These are phyloP conservation scores for Ciconia nigra DNA, from an alignment of 2,797 vertebrate genomes.

Conservation along the genomic window DNA sequence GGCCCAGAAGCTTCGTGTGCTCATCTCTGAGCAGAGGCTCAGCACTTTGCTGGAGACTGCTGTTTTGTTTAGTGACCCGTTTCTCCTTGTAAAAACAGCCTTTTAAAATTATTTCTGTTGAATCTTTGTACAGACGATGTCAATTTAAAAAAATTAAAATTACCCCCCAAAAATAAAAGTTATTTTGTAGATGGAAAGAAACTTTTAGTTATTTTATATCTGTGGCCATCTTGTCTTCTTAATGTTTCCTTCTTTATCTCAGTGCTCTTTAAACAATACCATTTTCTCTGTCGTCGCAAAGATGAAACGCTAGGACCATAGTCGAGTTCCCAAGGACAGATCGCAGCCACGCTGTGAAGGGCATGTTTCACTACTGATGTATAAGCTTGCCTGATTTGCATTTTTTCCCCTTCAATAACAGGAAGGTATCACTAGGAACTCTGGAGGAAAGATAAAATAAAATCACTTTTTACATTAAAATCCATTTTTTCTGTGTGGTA, in stretches of 20 bases:
- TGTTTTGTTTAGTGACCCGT: background rate
- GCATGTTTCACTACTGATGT: conserved; percentile 65
- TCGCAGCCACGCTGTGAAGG: conserved; percentile 47
- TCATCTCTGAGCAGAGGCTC: background rate
- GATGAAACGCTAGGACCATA: background rate
- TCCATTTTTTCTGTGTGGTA: background rate
- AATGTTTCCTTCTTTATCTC: background rate
- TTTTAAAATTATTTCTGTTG: conserved; percentile 65
- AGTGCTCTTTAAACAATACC: background rate
- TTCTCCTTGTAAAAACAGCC: conserved; percentile 15
- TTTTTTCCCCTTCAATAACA: conserved; percentile 15
- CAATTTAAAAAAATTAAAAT: conserved; percentile 6
- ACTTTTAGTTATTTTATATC: conserved; percentile 89
- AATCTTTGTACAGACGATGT: conserved; percentile 85
- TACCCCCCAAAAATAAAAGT: background rate
- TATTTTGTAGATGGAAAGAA: conserved; percentile 90
- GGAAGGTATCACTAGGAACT: conserved; percentile 56
- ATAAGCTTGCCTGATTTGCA: conserved; percentile 50
- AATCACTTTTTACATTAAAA: conserved; percentile 59
- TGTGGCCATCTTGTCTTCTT: conserved; percentile 71
- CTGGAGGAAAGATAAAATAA: conserved; percentile 80
- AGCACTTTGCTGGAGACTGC: background rate
- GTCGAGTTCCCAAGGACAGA: background rate
- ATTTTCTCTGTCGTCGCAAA: background rate
- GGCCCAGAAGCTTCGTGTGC: background rate